A percentile compares a stretch with the other conserved stretches of the same genome.
Conservation (phyloP, 1,140 invertebrate species). For the Chelonus insularis region DNA sequence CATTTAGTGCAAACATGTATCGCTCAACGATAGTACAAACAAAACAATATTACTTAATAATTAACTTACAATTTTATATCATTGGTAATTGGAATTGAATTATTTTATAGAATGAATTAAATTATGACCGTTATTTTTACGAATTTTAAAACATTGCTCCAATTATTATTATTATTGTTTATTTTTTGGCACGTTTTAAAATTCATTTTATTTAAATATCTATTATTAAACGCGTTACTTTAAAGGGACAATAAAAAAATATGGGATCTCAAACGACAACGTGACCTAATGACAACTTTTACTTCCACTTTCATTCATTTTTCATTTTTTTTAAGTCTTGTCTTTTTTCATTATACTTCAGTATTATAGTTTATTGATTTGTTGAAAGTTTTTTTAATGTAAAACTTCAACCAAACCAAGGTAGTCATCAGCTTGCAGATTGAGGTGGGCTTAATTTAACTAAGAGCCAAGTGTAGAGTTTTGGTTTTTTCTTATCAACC, state of each 20-base stretch:
- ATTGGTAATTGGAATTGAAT: neutral
- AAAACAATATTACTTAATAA: too few species aligned
- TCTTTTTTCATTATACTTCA: neutral
- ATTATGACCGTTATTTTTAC: constrained; percentile 17
- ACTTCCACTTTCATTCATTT: neutral
- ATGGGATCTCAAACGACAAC: constrained; percentile 22
- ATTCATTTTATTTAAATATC: neutral
- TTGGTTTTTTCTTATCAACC: constrained; percentile 68
- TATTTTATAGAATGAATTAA: neutral
- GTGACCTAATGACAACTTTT: constrained; percentile 4
- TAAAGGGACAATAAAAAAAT: constrained; percentile 26
- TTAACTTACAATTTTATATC: neutral
- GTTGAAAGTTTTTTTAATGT: neutral
- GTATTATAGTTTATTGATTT: neutral
- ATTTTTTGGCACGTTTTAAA: constrained; percentile 23
- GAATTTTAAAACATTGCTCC: constrained; percentile 16
- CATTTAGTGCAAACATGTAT: too few species aligned
- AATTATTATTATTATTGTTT: constrained; percentile 3
- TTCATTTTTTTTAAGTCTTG: neutral
- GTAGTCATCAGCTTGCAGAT: constrained; percentile 62
- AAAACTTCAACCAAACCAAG: constrained; percentile 52
- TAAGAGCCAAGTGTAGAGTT: constrained; percentile 76
- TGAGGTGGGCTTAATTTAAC: constrained; percentile 65
- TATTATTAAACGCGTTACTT: constrained; percentile 8
- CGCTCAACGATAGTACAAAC: too few species aligned